Evolutionary conservation across 2,113 vertebrate genomes (phyloP).

Genomic region (Gnathonemus longibarbis): DNA sequence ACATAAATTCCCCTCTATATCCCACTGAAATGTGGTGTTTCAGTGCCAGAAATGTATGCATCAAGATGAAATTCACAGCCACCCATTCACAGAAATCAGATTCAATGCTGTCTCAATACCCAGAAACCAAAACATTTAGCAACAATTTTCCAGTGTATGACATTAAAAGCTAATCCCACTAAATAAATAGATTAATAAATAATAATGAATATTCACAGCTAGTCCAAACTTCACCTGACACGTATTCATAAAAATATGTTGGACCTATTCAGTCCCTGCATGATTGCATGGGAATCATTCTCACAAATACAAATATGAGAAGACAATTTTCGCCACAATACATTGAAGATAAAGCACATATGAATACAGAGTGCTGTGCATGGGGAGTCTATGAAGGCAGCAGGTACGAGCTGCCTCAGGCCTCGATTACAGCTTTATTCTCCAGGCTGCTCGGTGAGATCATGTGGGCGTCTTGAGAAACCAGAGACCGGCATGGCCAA

Average conservation of each 20-base stretch:
- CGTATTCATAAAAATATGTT: not conserved
- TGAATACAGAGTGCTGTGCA: not conserved
- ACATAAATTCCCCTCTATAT: not conserved
- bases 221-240: not conserved
- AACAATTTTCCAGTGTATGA: not conserved
- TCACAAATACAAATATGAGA: not conserved
- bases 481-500: not conserved
- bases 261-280: not conserved
- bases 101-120: not conserved
- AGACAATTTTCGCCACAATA: not conserved
- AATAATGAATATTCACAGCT: not conserved
- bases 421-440: not conserved
- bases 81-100: not conserved
- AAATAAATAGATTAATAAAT: constrained; percentile 5
- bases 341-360: not conserved
- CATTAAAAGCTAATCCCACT: not conserved
- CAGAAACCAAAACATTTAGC: not conserved
- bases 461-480: not conserved
- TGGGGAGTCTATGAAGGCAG: not conserved
- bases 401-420: not conserved
- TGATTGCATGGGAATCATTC: not conserved
- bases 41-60: not conserved
- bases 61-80: not conserved
- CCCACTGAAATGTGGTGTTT: not conserved
- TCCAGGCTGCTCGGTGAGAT: not conserved